These are phyloP conservation scores for Neomicropteryx cornuta DNA, from an alignment of 1,140 invertebrate species.

Conservation along the genomic window DNA sequence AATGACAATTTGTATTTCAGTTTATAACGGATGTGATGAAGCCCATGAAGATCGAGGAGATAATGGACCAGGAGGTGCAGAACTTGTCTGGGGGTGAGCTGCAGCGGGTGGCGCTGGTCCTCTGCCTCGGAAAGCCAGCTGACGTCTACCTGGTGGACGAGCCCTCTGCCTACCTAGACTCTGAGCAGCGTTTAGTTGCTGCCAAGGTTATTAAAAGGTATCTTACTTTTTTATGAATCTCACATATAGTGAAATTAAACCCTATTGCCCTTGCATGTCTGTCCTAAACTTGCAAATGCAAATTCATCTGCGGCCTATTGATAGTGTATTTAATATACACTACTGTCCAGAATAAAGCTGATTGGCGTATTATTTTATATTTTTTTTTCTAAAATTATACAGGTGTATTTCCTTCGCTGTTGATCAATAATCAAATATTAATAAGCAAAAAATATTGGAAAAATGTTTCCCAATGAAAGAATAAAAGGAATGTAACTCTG, in stretches of 20 bases:
- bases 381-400: too few relatives aligned
- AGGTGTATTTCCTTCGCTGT: too few relatives aligned
- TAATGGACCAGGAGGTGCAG: constrained; percentile 98
- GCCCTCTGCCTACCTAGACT: constrained; percentile 98
- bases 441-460: too few relatives aligned
- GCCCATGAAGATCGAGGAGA: constrained; percentile 93
- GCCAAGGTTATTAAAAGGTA: constrained; percentile 98
- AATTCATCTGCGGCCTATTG: neutral
- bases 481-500: too few relatives aligned
- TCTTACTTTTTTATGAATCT: constrained; percentile 11
- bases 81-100: constrained; percentile 99
- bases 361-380: neutral
- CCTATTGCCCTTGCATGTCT: neutral
- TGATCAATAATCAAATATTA: too few relatives aligned
- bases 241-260: too few relatives aligned
- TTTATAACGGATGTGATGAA: constrained; percentile 99
- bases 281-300: neutral
- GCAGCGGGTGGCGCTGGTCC: constrained; percentile 89
- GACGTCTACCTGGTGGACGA: constrained; percentile 99
- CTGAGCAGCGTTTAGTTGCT: constrained; percentile 98
- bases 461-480: too few relatives aligned
- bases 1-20: too few relatives aligned
- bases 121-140: constrained; percentile 97
- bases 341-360: neutral
- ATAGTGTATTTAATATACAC: neutral